phyloP scores from a whole-genome alignment of 2,797 vertebrate genomes.

The Coendou prehensilis region DNA sequence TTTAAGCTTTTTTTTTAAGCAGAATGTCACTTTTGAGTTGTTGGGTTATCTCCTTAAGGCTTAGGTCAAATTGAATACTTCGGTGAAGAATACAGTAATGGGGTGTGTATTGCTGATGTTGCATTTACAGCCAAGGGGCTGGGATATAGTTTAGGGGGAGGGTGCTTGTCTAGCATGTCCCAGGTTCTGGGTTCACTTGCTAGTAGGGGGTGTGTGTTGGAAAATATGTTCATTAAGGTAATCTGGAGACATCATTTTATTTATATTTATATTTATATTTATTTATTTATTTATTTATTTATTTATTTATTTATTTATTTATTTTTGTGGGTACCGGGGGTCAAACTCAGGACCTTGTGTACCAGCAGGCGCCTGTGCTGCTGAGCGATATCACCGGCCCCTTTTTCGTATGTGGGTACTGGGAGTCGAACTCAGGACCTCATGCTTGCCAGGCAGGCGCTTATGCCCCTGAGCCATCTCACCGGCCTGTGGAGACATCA shows the following conservation, averaged over 20 bases:
- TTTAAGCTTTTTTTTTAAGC: background rate
- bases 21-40: background rate
- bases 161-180: background rate
- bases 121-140: background rate
- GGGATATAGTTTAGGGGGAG: background rate
- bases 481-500: background rate
- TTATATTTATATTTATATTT: too few relatives aligned
- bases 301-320: too few relatives aligned
- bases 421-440: too few relatives aligned
- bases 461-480: too few relatives aligned
- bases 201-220: background rate
- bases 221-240: background rate
- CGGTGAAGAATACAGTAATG: background rate
- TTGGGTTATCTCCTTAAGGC: too few relatives aligned
- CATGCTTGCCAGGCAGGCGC: too few relatives aligned
- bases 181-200: background rate
- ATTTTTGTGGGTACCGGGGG: too few relatives aligned
- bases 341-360: too few relatives aligned
- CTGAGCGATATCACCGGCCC: too few relatives aligned
- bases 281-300: too few relatives aligned
- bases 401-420: too few relatives aligned
- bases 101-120: background rate
- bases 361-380: too few relatives aligned
- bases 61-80: background rate
- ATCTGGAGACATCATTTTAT: background rate